A percentile compares a stretch with the other conserved stretches of the same genome.
phyloP scores from a whole-genome alignment of 2,888 invertebrate species.

The Incurvaria masculella region DNA sequence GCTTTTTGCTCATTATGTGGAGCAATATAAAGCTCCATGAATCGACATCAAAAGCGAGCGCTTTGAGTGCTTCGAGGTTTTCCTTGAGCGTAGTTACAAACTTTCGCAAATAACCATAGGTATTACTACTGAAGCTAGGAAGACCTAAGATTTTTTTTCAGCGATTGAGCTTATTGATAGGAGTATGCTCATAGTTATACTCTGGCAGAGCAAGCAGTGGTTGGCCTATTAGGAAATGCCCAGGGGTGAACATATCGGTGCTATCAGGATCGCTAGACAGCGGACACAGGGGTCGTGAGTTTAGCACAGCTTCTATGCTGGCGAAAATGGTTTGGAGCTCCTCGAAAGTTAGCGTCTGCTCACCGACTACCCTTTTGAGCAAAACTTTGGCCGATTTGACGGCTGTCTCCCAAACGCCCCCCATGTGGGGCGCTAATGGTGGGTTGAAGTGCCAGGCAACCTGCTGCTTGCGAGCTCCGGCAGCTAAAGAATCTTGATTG shows the following conservation, averaged over 20 bases:
- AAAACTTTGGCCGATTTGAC: constrained; percentile 8
- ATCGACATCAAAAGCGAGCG: too few relatives aligned
- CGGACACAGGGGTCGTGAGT: constrained; percentile 23
- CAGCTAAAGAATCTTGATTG: background rate
- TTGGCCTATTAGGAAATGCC: constrained; percentile 22
- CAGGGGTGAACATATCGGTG: constrained; percentile 18
- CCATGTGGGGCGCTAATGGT: constrained; percentile 6
- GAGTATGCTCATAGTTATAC: background rate
- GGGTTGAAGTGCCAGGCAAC: constrained; percentile 10
- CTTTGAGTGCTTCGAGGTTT: too few relatives aligned
- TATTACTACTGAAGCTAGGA: too few relatives aligned
- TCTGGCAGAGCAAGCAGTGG: constrained; percentile 8
- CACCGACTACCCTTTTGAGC: constrained; percentile 5
- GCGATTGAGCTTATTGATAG: background rate
- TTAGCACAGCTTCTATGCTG: constrained; percentile 24
- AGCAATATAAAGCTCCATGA: too few relatives aligned
- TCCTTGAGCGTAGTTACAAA: too few relatives aligned
- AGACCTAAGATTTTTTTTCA: too few relatives aligned
- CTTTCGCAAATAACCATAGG: too few relatives aligned
- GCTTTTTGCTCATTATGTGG: too few relatives aligned
- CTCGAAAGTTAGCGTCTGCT: constrained; percentile 3
- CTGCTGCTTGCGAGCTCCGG: too few relatives aligned
- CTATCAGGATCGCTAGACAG: constrained; percentile 20
- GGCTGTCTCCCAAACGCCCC: constrained; percentile 11
- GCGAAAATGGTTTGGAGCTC: constrained; percentile 13